phyloP scores from a whole-genome alignment of 2,113 vertebrate species.

The Oncorhynchus masou region DNA sequence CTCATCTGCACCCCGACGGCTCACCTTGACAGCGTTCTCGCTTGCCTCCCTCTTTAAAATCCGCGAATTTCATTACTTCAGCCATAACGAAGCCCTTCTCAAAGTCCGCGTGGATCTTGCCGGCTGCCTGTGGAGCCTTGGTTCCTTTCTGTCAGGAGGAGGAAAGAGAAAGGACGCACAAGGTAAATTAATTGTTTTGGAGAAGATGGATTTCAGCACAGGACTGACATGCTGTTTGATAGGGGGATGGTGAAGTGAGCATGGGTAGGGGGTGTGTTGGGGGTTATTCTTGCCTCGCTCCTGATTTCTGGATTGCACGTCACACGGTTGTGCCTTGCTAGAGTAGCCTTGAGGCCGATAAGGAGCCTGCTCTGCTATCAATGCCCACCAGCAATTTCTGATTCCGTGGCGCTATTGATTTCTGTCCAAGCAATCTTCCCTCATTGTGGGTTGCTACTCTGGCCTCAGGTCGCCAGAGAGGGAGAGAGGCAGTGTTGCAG shows the following conservation, averaged over 20 bases:
- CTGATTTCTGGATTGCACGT: conserved; percentile 70
- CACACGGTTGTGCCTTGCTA: conserved; percentile 63
- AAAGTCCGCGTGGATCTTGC: conserved; percentile 90
- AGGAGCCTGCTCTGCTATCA: conserved; percentile 77
- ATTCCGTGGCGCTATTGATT: conserved; percentile 84
- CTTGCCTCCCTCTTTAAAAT: conserved; percentile 94
- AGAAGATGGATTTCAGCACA: conserved; percentile 80
- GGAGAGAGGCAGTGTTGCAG: conserved; percentile 72
- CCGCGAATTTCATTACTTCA: conserved; percentile 96
- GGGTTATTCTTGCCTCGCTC: conserved; percentile 54
- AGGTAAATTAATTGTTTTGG: conserved; percentile 82
- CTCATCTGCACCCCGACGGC: conserved; percentile 71
- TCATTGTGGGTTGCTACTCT: conserved; percentile 76
- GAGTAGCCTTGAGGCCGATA: conserved; percentile 73
- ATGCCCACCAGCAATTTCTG: conserved; percentile 66
- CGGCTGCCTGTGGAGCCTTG: conserved; percentile 90
- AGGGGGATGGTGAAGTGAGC: conserved; percentile 56
- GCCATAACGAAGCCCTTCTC: conserved; percentile 97
- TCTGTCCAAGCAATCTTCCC: conserved; percentile 78
- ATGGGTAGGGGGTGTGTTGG: conserved; percentile 60
- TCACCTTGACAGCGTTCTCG: conserved; percentile 90
- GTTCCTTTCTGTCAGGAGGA: conserved; percentile 87
- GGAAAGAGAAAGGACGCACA: conserved; percentile 64
- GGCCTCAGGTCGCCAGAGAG: conserved; percentile 72
- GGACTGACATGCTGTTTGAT: conserved; percentile 73